These are phyloP conservation scores for Halocynthia aurantium DNA, from an alignment of 23 tunicate species.

Conservation along the genomic window DNA sequence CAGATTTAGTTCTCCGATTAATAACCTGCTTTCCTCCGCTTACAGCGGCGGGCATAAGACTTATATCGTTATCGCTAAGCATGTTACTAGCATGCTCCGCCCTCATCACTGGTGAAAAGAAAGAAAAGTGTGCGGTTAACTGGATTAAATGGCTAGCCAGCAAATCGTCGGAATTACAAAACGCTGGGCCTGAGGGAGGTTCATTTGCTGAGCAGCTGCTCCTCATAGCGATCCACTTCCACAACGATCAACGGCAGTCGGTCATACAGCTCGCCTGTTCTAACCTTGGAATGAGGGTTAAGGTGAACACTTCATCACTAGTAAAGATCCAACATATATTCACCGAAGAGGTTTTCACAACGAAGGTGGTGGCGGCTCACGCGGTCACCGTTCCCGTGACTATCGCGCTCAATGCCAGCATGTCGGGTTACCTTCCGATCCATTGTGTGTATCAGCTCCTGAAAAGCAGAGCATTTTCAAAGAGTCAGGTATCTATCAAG, in stretches of 20 bases:
- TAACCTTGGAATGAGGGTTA: conserved; percentile 74
- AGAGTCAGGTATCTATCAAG: conserved; percentile 23
- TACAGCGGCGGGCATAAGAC: conserved; percentile 74
- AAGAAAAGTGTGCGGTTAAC: conserved; percentile 54
- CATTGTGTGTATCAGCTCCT: conserved; percentile 91
- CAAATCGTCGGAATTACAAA: conserved; percentile 70
- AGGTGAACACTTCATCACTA: conserved; percentile 55
- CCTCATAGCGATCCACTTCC: conserved; percentile 80
- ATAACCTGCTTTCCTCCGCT: conserved; percentile 89
- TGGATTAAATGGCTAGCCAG: conserved; percentile 93
- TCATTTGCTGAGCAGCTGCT: conserved; percentile 89
- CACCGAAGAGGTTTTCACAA: conserved; percentile 90
- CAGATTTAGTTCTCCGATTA: conserved; percentile 53
- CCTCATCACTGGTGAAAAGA: conserved; percentile 27
- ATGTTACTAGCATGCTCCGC: conserved; percentile 83
- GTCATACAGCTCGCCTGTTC: conserved; percentile 77
- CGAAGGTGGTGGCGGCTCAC: conserved; percentile 84
- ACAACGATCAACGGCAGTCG: conserved; percentile 53
- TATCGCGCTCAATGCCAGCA: conserved; percentile 43
- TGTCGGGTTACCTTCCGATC: conserved; percentile 86
- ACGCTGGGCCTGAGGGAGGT: conserved; percentile 56
- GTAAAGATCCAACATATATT: conserved; percentile 65
- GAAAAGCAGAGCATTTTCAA: conserved; percentile 81
- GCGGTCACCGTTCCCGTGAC: conserved; percentile 83
- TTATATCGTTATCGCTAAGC: conserved; percentile 81